Conservation (phyloP, 1,140 invertebrate species). For the Orius insidiosus region DNA sequence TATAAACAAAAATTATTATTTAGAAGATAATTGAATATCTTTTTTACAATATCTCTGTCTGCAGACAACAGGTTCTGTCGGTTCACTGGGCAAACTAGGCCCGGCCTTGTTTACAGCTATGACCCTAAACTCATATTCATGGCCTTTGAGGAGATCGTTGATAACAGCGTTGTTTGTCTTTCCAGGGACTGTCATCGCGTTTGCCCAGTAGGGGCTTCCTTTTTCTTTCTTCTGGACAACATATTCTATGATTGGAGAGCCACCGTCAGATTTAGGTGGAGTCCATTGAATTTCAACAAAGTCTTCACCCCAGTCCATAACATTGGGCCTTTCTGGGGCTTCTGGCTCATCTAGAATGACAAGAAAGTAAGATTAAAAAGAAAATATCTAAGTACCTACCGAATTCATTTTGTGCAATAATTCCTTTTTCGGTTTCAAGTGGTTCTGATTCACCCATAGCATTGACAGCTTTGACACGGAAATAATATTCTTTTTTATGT, state of each 20-base stretch:
- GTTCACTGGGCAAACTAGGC: slow-evolving; percentile 84
- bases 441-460: slow-evolving; percentile 88
- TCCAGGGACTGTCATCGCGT: slow-evolving; percentile 69
- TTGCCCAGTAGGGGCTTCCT: slow-evolving; percentile 74
- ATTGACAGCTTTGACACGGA: slow-evolving; percentile 85
- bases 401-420: slow-evolving; percentile 87
- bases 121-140: slow-evolving; percentile 92
- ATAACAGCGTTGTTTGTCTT: slow-evolving; percentile 61
- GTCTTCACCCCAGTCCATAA: slow-evolving; percentile 84
- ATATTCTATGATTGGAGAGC: slow-evolving; percentile 81
- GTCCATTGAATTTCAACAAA: slow-evolving; percentile 83
- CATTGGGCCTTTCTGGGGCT: slow-evolving; percentile 72
- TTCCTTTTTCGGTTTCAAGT: slow-evolving; percentile 63
- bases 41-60: slow-evolving; percentile 58
- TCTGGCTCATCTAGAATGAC: slow-evolving; percentile 60
- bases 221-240: slow-evolving; percentile 93
- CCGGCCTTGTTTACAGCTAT: slow-evolving; percentile 92
- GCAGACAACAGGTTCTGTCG: slow-evolving; percentile 71
- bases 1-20: slow-evolving; percentile 23
- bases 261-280: slow-evolving; percentile 70
- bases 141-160: slow-evolving; percentile 75
- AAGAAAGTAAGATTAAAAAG: not conserved
- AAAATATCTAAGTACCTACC: slow-evolving; percentile 26
- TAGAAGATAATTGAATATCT: not conserved
- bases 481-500: slow-evolving; percentile 85